Evolutionary conservation across 2,888 invertebrate genomes (phyloP).

Genomic region (Temnothorax rugatulus): DNA sequence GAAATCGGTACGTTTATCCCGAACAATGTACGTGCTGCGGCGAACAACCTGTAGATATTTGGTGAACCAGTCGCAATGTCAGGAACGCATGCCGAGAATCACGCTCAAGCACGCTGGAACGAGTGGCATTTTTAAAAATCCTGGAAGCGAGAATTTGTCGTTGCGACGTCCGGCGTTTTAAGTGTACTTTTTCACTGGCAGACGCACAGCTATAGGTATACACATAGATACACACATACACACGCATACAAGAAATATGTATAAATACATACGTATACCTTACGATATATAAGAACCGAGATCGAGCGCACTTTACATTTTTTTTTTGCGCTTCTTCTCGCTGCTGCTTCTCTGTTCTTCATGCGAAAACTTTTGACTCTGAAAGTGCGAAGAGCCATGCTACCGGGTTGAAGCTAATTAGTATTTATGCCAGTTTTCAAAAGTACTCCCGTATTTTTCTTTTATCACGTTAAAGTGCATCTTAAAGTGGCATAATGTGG

Average conservation of each 20-base stretch:
- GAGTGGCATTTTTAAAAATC: slow-evolving; percentile 56
- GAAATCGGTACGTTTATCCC: slow-evolving; percentile 81
- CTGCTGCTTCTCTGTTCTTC: slow-evolving; percentile 35
- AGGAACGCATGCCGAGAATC: slow-evolving; percentile 46
- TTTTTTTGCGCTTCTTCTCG: slow-evolving; percentile 42
- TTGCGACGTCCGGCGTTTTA: slow-evolving; percentile 46
- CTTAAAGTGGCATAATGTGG: slow-evolving; percentile 71
- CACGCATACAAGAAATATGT: neutral
- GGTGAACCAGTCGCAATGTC: slow-evolving; percentile 61
- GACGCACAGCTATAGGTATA: slow-evolving; percentile 6
- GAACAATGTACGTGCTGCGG: slow-evolving; percentile 78
- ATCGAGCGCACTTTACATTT: slow-evolving; percentile 60
- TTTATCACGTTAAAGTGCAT: slow-evolving; percentile 68
- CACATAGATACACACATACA: neutral
- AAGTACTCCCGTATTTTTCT: slow-evolving; percentile 67
- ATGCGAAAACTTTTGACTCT: slow-evolving; percentile 66
- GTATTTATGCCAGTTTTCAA: slow-evolving; percentile 75
- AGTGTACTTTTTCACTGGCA: slow-evolving; percentile 54
- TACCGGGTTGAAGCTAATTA: slow-evolving; percentile 70
- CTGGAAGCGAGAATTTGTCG: slow-evolving; percentile 40
- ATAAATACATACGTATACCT: slow-evolving; percentile 2
- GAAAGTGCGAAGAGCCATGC: slow-evolving; percentile 42
- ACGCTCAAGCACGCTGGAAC: slow-evolving; percentile 32
- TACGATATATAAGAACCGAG: slow-evolving; percentile 51
- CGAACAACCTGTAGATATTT: slow-evolving; percentile 84